These are phyloP conservation scores for Nemotelus pantherinus DNA, from an alignment of 2,888 invertebrate species.

Conservation along the genomic window DNA sequence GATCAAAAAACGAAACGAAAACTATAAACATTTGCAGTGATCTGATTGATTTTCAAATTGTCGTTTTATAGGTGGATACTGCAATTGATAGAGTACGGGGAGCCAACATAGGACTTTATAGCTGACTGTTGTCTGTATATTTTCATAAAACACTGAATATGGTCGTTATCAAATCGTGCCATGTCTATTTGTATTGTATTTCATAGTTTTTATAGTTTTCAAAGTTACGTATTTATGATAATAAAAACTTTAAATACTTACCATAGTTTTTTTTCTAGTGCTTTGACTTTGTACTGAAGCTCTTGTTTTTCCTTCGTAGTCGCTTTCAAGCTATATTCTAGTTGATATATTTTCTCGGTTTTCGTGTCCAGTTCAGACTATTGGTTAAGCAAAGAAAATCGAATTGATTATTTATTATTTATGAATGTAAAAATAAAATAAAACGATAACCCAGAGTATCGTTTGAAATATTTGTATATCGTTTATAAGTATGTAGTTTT, in stretches of 20 bases:
- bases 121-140: conserved; percentile 8
- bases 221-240: not conserved
- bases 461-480: not conserved
- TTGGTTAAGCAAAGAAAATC: conserved; percentile 42
- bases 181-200: conserved; percentile 4
- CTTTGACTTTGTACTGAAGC: conserved; percentile 68
- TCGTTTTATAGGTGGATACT: conserved; percentile 54
- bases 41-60: conserved; percentile 10
- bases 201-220: not conserved
- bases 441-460: not conserved
- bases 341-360: conserved; percentile 72
- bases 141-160: not conserved
- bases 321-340: conserved; percentile 73
- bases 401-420: conserved; percentile 10
- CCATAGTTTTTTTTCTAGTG: conserved; percentile 70
- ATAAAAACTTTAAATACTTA: conserved; percentile 55
- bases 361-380: conserved; percentile 75
- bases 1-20: not conserved
- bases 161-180: conserved; percentile 19
- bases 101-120: conserved; percentile 25
- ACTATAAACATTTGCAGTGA: not conserved
- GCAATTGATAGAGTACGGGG: conserved; percentile 52
- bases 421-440: not conserved
- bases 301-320: conserved; percentile 69
- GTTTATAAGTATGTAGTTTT: not conserved